Percentiles rank a stretch among this genome's conserved stretches.
phyloP scores from a whole-genome alignment of 2,888 invertebrate genomes.

The Acleris sparsana region DNA sequence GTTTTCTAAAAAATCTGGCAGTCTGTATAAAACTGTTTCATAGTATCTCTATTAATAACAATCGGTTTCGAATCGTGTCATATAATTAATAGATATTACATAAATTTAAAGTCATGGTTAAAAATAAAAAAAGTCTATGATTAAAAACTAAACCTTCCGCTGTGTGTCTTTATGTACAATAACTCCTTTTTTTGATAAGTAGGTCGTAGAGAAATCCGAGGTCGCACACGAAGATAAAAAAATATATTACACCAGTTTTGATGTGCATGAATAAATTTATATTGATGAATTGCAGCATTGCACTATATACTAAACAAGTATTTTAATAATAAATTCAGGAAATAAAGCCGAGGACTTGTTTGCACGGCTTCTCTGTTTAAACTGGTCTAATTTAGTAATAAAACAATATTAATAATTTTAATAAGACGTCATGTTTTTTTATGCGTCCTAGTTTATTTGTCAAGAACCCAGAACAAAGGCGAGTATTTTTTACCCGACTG shows the following conservation, averaged over 20 bases:
- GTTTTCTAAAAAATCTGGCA: too few relatives aligned
- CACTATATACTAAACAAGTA: background rate
- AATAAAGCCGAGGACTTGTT: background rate
- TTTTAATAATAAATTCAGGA: background rate
- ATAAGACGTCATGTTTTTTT: too few relatives aligned
- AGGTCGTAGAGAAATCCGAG: slow-evolving; percentile 1
- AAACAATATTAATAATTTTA: too few relatives aligned
- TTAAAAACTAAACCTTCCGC: background rate
- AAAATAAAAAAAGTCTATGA: background rate
- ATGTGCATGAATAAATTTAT: background rate
- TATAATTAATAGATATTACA: too few relatives aligned
- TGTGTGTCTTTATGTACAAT: slow-evolving; percentile 16
- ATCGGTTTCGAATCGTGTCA: too few relatives aligned
- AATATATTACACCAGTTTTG: slow-evolving; percentile 5
- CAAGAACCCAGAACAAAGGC: too few relatives aligned
- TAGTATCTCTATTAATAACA: too few relatives aligned
- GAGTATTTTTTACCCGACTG: too few relatives aligned
- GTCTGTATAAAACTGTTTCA: too few relatives aligned
- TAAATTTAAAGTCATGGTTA: too few relatives aligned
- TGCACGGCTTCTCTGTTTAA: background rate
- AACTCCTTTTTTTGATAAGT: background rate
- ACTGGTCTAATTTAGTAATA: background rate
- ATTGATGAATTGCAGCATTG: background rate
- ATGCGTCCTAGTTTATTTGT: too few relatives aligned
- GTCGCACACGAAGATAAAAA: slow-evolving; percentile 10